Percentiles rank a stretch among this genome's conserved stretches.
Evolutionary conservation across 2,113 vertebrate species (phyloP).

Genomic region (Carassius gibelio): DNA sequence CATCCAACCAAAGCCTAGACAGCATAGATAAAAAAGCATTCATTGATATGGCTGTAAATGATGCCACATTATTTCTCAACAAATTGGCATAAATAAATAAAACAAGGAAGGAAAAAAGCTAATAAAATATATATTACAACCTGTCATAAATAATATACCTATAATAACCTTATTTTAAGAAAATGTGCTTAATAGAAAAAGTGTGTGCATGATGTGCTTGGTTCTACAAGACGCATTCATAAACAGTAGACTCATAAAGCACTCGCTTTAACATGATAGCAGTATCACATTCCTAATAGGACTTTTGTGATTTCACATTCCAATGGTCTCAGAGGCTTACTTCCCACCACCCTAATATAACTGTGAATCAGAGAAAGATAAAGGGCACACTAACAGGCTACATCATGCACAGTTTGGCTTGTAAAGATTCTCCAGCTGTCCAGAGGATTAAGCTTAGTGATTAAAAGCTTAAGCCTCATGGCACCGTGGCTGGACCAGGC

Average conservation of each 20-base stretch:
- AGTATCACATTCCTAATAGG: background rate
- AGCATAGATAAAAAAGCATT: no score
- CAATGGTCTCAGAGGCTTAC: slow-evolving; percentile 14
- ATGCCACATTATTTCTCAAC: no score
- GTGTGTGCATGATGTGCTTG: background rate
- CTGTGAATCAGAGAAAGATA: slow-evolving; percentile 41
- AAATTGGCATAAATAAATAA: no score
- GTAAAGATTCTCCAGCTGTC: slow-evolving; percentile 80
- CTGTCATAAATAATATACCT: no score
- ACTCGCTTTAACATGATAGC: slow-evolving; percentile 6
- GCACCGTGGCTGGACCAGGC: slow-evolving; percentile 73
- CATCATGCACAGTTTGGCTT: slow-evolving; percentile 72
- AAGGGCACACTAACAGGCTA: slow-evolving; percentile 56
- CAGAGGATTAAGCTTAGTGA: slow-evolving; percentile 73
- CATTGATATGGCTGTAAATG: no score
- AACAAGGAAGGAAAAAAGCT: no score
- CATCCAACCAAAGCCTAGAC: no score
- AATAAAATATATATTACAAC: no score
- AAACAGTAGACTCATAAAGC: background rate
- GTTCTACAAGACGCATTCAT: background rate
- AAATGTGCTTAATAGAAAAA: no score
- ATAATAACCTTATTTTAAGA: no score
- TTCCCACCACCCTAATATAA: slow-evolving; percentile 28
- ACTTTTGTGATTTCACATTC: slow-evolving; percentile 16
- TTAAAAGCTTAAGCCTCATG: slow-evolving; percentile 79